Evolutionary conservation across 2,113 vertebrate species (phyloP), one percentile per base, ranked within the genome.

Genomic region (Cichladusa arquata): DNA sequence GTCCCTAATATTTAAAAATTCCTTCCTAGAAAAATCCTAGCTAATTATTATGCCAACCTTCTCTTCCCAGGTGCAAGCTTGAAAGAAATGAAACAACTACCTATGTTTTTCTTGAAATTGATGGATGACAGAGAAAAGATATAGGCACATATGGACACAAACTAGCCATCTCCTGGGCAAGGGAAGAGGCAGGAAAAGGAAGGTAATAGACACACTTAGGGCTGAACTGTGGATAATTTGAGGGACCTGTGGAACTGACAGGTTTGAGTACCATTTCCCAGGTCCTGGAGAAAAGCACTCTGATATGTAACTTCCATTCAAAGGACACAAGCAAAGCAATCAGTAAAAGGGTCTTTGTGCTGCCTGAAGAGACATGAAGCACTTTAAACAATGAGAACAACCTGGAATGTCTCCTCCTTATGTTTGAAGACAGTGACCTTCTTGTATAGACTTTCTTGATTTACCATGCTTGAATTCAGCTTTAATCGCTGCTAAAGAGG

Each of bases 191-290:
- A 51, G 25, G 20, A 58, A 81, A 80, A 67, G 0, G 1, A 57
- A 70, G 11, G 16, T 4, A 83, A 34, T 0, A 4, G 20, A 44
- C 2, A 36, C 11, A 54, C 4, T 1, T 1, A 73, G 8, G 6
- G 6, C 12, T 51, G 17, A 73, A 15, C 26, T 42, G 24, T 4
- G 13, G 29, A 38, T 45, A 64, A 81, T 66, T 10, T 2, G 5
- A 81, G 15, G 17, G 7, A 45, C 14, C 17, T 0, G 3, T 11
- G 11, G 25, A 67, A 34, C 11, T 44, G 14, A 15, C 7, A 74
- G 8, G 5, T 45, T 56, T 54, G 47, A 69, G 7, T 34, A 62
- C 12, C 18, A 50, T 16, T 56, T 12, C 18, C 7, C 23, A 58
- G 33, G 11, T 73, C 6, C 6, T 36, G 6, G 15, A 83, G 28